Evolutionary conservation across 2,113 vertebrate species (phyloP), one percentile per base, ranked within the genome.

Genomic region (Isichthys henryi): DNA sequence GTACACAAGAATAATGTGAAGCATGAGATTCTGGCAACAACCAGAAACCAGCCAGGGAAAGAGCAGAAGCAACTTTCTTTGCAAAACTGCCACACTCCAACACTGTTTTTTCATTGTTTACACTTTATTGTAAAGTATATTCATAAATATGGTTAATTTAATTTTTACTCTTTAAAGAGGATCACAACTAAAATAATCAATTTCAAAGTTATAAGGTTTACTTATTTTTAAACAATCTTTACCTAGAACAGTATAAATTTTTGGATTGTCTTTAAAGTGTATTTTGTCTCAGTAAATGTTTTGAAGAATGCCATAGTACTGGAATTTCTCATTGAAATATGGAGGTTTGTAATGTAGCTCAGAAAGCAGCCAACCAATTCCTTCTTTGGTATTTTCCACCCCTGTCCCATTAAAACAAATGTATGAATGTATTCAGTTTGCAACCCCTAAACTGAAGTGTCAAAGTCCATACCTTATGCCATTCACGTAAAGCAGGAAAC

Each of bases 381-480:
- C 27, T 39, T 17, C 1, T 39, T 27, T 52, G 10, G n/a, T 56
- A n/a, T 35, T 70, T 52, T 27, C 62, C 48, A 58, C 35, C 49
- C 50, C 77, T 58, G 77, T 23, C 82, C 39, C 23, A 46, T 39
- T 23, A 83, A 56, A 84, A 84, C 5, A 23, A 27, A 49, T n/a
- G 9, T 48, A 89, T 45, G 19, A 48, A 88, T 15, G 21, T 62
- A 23, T 70, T 82, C 49, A n/a, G 58, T 87, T n/a, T 90, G 90
- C 86, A 87, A 66, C 90, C 87, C 91, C 89, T 77, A 89, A 89
- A 89, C 90, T 92, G 91, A 92, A 93, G 19, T 88, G 49, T 92
- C 89, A 84, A 66, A 53, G 31, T 86, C 43, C 88, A 92, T 91
- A 87, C 50, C 43, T 31, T 86, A 39, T 86, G 17, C 43, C 45